phyloP scores from a whole-genome alignment of 2,797 vertebrate genomes.

The Microtus californicus region DNA sequence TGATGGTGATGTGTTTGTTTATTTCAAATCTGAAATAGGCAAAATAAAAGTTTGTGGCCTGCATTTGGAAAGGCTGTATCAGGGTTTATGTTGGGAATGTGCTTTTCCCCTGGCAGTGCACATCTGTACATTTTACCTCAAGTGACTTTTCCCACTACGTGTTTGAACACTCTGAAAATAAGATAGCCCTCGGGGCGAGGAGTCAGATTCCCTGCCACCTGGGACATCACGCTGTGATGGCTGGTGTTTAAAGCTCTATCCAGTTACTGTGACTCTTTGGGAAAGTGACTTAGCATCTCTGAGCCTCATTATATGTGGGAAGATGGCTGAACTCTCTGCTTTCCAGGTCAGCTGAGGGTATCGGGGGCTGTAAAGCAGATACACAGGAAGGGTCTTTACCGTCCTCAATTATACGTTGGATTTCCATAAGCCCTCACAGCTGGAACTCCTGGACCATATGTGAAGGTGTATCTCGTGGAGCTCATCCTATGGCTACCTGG shows the following conservation, averaged over 20 bases:
- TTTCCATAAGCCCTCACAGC: background rate
- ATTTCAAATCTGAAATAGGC: constrained; percentile 21
- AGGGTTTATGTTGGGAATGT: background rate
- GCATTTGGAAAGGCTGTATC: background rate
- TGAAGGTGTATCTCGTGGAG: background rate
- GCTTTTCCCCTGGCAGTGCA: background rate
- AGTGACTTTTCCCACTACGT: background rate
- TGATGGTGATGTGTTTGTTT: constrained; percentile 50
- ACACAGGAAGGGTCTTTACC: fast-evolving
- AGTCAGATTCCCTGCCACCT: background rate
- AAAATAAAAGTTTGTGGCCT: background rate
- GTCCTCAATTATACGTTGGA: background rate
- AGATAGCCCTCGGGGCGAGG: background rate
- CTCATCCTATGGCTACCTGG: background rate
- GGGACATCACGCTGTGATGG: background rate
- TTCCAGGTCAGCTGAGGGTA: background rate
- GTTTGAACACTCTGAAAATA: background rate
- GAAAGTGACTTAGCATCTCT: background rate
- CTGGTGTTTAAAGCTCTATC: background rate
- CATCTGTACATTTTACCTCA: background rate
- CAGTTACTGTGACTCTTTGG: background rate
- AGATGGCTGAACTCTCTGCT: background rate
- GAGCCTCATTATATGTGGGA: background rate
- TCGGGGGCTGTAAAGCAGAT: background rate
- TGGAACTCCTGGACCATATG: background rate